Conservation (phyloP, 2,113 vertebrate genomes). For the Gavia stellata region DNA sequence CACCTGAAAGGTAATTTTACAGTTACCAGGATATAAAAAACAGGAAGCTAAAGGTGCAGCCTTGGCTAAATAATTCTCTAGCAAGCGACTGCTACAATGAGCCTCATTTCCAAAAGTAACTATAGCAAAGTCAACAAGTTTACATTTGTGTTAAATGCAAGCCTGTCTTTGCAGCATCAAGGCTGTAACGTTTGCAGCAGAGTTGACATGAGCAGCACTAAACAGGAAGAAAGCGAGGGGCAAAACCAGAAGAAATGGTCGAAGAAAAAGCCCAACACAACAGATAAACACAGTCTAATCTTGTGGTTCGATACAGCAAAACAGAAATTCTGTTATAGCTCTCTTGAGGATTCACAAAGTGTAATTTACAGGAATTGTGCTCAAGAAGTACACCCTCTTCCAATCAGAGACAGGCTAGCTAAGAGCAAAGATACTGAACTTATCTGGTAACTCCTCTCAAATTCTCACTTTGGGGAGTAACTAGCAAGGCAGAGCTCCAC, state of each 20-base stretch:
- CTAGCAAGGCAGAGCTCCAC: not conserved
- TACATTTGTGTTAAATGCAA: not conserved
- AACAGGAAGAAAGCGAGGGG: not conserved
- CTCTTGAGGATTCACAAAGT: constrained; percentile 22
- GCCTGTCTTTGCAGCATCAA: constrained; percentile 8
- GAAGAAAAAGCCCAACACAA: not conserved
- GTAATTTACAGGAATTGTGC: constrained; percentile 62
- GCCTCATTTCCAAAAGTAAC: not conserved
- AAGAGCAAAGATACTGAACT: not conserved
- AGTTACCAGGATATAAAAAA: not conserved
- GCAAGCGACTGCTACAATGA: not conserved
- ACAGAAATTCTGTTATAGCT: constrained; percentile 36
- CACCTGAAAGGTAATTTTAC: not conserved
- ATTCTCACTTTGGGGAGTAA: not conserved
- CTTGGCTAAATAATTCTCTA: not conserved
- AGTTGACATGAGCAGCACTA: not conserved
- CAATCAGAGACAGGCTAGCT: not conserved
- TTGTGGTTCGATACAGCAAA: constrained; percentile 51
- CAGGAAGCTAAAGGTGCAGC: not conserved
- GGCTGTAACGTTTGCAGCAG: not conserved
- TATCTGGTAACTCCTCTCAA: not conserved
- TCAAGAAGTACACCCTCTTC: constrained; percentile 38
- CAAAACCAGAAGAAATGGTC: constrained; percentile 17
- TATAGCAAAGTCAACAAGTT: constrained; percentile 2
- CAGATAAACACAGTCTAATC: constrained; percentile 45